Evolutionary conservation across 2,888 invertebrate genomes (phyloP), one percentile per base, ranked within the genome.

Genomic region (Orchesella flavescens): DNA sequence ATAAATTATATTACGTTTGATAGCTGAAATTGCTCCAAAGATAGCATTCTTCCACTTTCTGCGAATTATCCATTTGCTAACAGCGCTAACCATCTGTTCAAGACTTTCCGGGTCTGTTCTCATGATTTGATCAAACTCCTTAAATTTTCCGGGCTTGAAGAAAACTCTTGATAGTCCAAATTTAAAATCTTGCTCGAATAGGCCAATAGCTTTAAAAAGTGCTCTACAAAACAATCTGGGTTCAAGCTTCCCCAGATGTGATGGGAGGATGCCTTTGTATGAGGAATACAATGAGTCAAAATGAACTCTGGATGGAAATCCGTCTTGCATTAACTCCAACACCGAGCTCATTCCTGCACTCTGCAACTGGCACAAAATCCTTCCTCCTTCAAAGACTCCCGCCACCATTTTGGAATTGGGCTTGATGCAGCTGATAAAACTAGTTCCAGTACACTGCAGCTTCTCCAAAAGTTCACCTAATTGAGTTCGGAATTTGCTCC

Each of bases 101-200:
- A 99, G 91, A 91, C 95, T 96, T 88, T 97, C 97, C 0, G 98
- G 97, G 91, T 99, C 99, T 0, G 97, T 97, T 89, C 94, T 94
- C 97, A 99, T 96, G 88, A 98, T 96, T 89, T 95, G 94, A 91
- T 98, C 98, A 91, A 98, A 97, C 91, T 99, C 98, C 0, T 97
- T 95, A 91, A 98, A 99, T 68, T 85, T 99, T 76, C 99, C 99
- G 0, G 99, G 98, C 0, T 98, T 93, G 93, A 99, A 99, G 92
- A 99, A 99, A 17, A 99, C 97, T 89, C 97, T 95, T 0, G 98
- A 98, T 89, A 98, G 93, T 19, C 99, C 99, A 91, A 99, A 99
- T 90, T 96, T 97, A 91, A 96, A 99, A 91, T 99, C 99, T 88
- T 94, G 94, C 88, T 96, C 95, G 87, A 95, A 95, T 17, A 99